Conservation (phyloP, 2,113 vertebrate genomes). For the Aegithalos caudatus region DNA sequence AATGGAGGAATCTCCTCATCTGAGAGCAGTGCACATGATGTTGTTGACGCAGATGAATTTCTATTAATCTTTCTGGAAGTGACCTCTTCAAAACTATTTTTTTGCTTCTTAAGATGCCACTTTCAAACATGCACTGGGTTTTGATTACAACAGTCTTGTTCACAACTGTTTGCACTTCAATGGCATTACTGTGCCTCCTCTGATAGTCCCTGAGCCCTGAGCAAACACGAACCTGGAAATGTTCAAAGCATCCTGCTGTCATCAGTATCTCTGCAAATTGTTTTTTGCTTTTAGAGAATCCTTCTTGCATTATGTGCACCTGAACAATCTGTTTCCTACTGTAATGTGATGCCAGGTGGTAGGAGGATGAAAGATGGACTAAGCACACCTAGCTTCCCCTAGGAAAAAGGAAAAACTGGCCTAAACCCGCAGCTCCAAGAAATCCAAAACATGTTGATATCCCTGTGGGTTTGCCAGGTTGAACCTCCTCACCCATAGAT, state of each 20-base stretch:
- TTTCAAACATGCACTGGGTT: not conserved
- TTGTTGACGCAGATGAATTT: not conserved
- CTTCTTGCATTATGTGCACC: not conserved
- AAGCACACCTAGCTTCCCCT: not conserved
- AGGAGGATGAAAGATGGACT: not conserved
- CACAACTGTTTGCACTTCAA: not conserved
- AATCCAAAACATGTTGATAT: not conserved
- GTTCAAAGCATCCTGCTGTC: constrained; percentile 3
- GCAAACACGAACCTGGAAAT: not conserved
- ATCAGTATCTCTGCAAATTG: not conserved
- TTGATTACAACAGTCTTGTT: not conserved
- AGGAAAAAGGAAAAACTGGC: not conserved
- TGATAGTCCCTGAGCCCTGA: not conserved
- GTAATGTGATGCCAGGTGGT: not conserved
- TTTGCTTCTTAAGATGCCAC: not conserved
- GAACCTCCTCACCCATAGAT: not conserved
- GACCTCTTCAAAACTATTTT: not conserved
- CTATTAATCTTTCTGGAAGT: constrained; percentile 1
- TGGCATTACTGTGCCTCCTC: not conserved
- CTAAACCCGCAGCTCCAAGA: not conserved
- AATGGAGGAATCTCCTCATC: not conserved
- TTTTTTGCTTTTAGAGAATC: not conserved
- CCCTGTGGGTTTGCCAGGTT: not conserved
- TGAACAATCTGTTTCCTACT: not conserved
- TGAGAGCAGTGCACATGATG: not conserved